These are phyloP conservation scores for Istiophorus platypterus DNA, from an alignment of 2,113 vertebrate species.

Conservation along the genomic window DNA sequence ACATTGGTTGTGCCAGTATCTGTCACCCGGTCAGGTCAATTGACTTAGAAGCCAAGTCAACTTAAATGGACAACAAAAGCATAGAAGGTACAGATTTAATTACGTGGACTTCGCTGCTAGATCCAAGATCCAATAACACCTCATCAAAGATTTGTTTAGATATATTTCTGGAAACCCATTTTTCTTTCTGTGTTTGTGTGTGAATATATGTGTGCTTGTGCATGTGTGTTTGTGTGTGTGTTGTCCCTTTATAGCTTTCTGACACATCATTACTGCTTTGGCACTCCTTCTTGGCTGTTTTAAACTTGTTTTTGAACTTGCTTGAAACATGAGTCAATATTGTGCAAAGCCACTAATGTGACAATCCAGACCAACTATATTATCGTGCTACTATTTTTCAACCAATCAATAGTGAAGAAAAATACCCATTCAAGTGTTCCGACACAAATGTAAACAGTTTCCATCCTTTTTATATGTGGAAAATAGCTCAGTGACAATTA, in stretches of 20 bases:
- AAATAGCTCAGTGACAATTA: slow-evolving; percentile 7
- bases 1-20: neutral
- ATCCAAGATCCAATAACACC: slow-evolving; percentile 7
- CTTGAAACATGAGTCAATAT: slow-evolving; percentile 16
- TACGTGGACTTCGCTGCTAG: neutral
- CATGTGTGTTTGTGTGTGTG: slow-evolving; percentile 8
- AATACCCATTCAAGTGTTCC: neutral
- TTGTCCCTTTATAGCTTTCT: slow-evolving; percentile 21
- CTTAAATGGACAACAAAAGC: neutral
- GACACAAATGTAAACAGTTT: neutral
- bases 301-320: slow-evolving; percentile 1
- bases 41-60: neutral
- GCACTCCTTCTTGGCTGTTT: slow-evolving; percentile 13
- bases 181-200: neutral
- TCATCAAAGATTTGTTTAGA: neutral
- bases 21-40: slow-evolving; percentile 16
- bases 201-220: slow-evolving; percentile 1
- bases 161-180: slow-evolving; percentile 8
- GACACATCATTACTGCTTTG: slow-evolving; percentile 8
- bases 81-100: neutral
- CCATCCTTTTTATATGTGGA: neutral
- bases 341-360: slow-evolving; percentile 18
- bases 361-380: neutral
- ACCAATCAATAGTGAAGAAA: slow-evolving; percentile 22
- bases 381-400: neutral